phyloP scores from a whole-genome alignment of 2,113 vertebrate species.

The Chionis minor region DNA sequence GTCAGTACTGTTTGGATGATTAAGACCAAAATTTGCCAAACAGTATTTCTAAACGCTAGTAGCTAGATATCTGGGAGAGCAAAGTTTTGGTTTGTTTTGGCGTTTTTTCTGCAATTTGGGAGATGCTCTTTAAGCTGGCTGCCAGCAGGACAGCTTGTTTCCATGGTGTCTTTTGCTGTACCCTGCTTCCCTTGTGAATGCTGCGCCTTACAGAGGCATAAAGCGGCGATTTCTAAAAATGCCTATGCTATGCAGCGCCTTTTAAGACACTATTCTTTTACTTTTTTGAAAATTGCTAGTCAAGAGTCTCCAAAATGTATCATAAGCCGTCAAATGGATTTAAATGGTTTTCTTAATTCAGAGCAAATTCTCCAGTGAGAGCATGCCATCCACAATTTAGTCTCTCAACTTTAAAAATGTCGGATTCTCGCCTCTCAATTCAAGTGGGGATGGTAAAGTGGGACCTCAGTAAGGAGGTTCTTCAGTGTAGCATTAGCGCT shows the following conservation, averaged over 20 bases:
- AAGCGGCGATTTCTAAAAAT: background rate
- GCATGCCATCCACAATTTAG: background rate
- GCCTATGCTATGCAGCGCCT: background rate
- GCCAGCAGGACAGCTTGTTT: background rate
- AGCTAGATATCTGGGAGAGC: background rate
- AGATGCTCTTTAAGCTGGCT: background rate
- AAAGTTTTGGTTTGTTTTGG: accelerated
- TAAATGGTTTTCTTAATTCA: background rate
- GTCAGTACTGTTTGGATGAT: background rate
- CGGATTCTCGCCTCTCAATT: background rate
- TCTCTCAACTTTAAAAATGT: background rate
- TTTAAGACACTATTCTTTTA: too few relatives aligned
- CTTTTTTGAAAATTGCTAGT: background rate
- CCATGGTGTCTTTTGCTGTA: background rate
- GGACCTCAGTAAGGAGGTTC: background rate
- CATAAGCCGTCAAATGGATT: background rate
- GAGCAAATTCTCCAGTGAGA: background rate
- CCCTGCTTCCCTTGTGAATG: background rate
- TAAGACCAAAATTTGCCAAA: background rate
- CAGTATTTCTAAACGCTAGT: background rate
- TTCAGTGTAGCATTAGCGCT: background rate
- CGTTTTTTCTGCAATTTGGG: accelerated
- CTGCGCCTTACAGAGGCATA: background rate
- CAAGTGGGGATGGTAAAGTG: background rate
- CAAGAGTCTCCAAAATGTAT: background rate